Percentiles rank a stretch among this genome's conserved stretches.
Conservation (phyloP, 2,888 invertebrate species). For the Phortica okadai region DNA sequence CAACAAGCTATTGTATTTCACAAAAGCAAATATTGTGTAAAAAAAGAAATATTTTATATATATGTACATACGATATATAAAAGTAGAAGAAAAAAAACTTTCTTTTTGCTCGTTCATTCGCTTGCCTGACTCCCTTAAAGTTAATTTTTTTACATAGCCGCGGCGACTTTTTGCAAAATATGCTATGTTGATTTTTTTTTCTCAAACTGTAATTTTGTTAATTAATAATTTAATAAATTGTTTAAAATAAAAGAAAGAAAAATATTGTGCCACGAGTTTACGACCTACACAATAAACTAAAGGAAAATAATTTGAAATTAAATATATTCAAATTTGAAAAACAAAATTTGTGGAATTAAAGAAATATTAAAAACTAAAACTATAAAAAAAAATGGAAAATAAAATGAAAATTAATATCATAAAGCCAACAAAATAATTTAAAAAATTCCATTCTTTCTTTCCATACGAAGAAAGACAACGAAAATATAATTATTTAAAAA, state of each 20-base stretch:
- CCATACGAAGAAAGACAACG: not conserved
- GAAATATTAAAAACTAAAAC: not conserved
- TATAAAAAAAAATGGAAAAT: not conserved
- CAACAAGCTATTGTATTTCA: conserved; percentile 29
- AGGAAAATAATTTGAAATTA: not conserved
- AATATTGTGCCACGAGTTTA: not conserved
- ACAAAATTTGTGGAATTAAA: not conserved
- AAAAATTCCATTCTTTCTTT: not conserved
- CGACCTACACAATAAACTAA: not conserved
- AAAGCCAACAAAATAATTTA: not conserved
- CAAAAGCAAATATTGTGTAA: conserved; percentile 20
- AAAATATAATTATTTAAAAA: not conserved
- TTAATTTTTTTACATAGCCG: not conserved
- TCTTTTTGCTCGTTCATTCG: conserved; percentile 37
- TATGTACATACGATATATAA: not conserved
- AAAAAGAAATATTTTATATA: not conserved
- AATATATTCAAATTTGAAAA: not conserved
- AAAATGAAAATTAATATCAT: not conserved
- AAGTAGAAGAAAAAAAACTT: conserved; percentile 39
- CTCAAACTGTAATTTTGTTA: not conserved
- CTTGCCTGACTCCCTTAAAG: conserved; percentile 10
- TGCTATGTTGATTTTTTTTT: not conserved
- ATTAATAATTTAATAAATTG: not conserved
- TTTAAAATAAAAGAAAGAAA: conserved; percentile 1
- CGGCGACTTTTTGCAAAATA: not conserved